Evolutionary conservation across 1,140 invertebrate genomes (phyloP), one percentile per base, ranked within the genome.

Genomic region (Formica exsecta): DNA sequence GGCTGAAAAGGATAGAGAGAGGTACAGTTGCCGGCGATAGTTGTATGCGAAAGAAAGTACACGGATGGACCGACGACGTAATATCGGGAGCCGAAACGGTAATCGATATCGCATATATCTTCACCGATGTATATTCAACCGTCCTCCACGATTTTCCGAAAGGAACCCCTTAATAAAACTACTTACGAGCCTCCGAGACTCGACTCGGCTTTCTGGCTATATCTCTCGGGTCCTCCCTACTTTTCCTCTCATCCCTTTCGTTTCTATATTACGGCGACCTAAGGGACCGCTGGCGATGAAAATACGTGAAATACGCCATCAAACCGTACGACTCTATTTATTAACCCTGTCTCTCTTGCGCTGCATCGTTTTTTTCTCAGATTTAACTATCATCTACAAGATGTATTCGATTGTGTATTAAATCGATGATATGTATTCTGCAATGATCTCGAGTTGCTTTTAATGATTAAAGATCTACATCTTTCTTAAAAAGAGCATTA

Each of bases 91-190:
- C 91, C 90, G 91, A 93, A 94, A 93, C 91, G 93, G 93, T 94
- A 94, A 94, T 94, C 93, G 93, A 94, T 94, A 94, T 93, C 92
- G 91, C 90, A 92, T 92, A 90, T 92, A 92, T 92, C 92, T 92
- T 85, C 76, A 36, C 73, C 85, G 87, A 92, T 93, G 92, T 92
- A 92, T 93, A 93, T 93, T 93, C 91, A 91, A 91, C 80, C 89
- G 81, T 90, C 85, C 81, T 80, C 77, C 54, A 87, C 88, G 83
- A 85, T 91, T 89, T 88, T 90, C 85, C 84, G 87, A 92, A 92
- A 92, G 85, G 85, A 92, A 92, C 88, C 59, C 87, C 87, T 89
- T 90, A 88, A 92, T 92, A 92, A 89, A 91, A 89, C 86, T 90
- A 92, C 87, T 89, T 90, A 90, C 71, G 68, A 87, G 75, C 57